These are phyloP conservation scores for Gryllus bimaculatus DNA, from an alignment of 1,140 invertebrate genomes.

Conservation along the genomic window DNA sequence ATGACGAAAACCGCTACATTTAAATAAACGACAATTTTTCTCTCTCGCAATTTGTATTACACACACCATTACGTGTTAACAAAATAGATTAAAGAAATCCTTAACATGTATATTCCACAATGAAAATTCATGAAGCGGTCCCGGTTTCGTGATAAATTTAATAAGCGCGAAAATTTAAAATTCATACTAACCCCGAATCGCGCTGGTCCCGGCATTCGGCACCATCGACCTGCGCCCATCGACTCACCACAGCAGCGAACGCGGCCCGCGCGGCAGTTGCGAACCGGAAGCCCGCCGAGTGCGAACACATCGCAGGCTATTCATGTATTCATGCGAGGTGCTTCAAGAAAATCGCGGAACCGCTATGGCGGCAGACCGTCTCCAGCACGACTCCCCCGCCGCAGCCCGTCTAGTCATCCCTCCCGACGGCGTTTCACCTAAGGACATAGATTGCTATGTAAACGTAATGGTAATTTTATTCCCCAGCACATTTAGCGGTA, in stretches of 20 bases:
- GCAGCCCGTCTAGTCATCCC: too few relatives aligned
- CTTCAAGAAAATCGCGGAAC: too few relatives aligned
- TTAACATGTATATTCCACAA: constrained; percentile 1
- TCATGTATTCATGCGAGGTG: too few relatives aligned
- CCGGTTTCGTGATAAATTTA: background rate
- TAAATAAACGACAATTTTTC: background rate
- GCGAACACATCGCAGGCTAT: too few relatives aligned
- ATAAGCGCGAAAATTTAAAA: background rate
- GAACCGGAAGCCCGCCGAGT: too few relatives aligned
- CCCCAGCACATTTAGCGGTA: background rate
- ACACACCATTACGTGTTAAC: background rate
- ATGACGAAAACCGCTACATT: background rate
- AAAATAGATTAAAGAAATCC: constrained; percentile 1
- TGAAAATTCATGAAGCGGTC: background rate
- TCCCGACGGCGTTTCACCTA: background rate
- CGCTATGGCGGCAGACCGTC: too few relatives aligned
- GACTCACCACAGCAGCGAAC: background rate
- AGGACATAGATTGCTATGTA: background rate
- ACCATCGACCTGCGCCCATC: background rate
- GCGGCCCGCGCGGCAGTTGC: too few relatives aligned
- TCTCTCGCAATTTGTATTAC: background rate
- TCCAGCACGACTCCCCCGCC: too few relatives aligned
- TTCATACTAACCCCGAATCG: background rate
- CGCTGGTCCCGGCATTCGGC: too few relatives aligned
- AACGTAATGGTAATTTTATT: background rate